Evolutionary conservation across 30 jellyfish, hydroid and myxozoan species (phyloP).

Genomic region (Pseudorhiza aurosa): DNA sequence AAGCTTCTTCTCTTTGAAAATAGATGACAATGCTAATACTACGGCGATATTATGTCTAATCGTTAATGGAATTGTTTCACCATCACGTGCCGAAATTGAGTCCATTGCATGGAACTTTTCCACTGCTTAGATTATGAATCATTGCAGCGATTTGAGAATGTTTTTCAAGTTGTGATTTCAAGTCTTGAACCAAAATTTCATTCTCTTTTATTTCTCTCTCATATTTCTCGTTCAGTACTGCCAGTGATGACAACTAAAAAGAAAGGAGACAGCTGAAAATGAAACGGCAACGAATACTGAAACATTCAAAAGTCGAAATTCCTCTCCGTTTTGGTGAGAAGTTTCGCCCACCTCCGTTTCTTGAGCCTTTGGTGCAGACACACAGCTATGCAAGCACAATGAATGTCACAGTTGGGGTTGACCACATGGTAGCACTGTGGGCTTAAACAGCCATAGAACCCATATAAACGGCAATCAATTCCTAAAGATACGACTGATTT

Average conservation of each 20-base stretch:
- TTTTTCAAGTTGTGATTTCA: constrained; percentile 77
- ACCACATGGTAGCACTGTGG: no score
- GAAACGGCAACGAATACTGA: background rate
- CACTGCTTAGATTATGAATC: constrained; percentile 92
- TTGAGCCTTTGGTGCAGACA: no score
- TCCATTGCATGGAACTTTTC: constrained; percentile 61
- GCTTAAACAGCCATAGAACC: no score
- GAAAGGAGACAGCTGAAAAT: background rate
- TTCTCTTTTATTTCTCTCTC: constrained; percentile 67
- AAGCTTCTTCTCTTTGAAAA: no score
- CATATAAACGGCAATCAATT: no score
- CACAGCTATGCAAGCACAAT: no score
- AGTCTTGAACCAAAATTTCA: constrained; percentile 49
- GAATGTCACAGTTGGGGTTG: no score
- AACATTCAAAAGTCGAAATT: background rate
- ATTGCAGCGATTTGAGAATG: constrained; percentile 98
- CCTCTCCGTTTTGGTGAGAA: background rate
- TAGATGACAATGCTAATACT: no score
- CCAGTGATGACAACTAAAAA: constrained; percentile 67
- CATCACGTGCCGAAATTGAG: constrained; percentile 36
- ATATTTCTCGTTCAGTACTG: constrained; percentile 60
- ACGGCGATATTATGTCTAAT: no score
- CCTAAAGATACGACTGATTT: no score
- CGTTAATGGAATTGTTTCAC: no score
- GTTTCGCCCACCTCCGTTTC: no score